phyloP scores from a whole-genome alignment of 2,888 invertebrate genomes.

The Lobophora halterata region DNA sequence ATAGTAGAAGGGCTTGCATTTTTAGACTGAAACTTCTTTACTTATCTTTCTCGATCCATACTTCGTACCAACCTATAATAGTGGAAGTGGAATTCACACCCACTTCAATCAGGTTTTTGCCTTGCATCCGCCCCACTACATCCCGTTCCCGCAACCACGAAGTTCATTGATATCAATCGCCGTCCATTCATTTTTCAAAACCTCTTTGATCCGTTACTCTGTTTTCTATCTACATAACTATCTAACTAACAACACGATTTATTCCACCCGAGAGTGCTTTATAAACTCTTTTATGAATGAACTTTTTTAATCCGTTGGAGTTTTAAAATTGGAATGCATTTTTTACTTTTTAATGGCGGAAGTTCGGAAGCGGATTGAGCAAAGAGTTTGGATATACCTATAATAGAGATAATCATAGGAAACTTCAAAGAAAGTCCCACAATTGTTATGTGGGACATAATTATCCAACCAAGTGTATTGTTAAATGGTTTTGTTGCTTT shows the following conservation, averaged over 20 bases:
- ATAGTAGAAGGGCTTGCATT: too few species aligned
- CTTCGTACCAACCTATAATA: neutral
- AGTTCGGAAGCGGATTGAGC: slow-evolving; percentile 24
- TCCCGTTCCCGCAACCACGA: slow-evolving; percentile 9
- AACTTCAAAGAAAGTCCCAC: too few species aligned
- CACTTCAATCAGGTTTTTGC: slow-evolving; percentile 18
- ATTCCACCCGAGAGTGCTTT: slow-evolving; percentile 14
- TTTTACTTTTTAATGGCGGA: slow-evolving; percentile 19
- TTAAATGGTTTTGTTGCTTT: too few species aligned
- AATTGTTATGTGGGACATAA: too few species aligned
- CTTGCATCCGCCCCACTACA: slow-evolving; percentile 11
- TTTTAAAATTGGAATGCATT: slow-evolving; percentile 19
- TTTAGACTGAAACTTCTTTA: too few species aligned
- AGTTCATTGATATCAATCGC: slow-evolving; percentile 21
- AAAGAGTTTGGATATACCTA: too few species aligned
- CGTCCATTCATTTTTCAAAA: slow-evolving; percentile 4
- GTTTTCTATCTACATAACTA: slow-evolving; percentile 9
- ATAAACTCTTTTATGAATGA: slow-evolving; percentile 23
- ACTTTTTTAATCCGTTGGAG: slow-evolving; percentile 25
- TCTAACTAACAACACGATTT: slow-evolving; percentile 13
- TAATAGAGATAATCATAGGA: too few species aligned
- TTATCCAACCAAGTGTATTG: too few species aligned
- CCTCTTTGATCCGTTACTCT: slow-evolving; percentile 1
- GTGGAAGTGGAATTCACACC: slow-evolving; percentile 11
- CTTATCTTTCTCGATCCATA: too few species aligned